Conservation (phyloP, 2,797 vertebrate genomes). For the Acanthiza pusilla region DNA sequence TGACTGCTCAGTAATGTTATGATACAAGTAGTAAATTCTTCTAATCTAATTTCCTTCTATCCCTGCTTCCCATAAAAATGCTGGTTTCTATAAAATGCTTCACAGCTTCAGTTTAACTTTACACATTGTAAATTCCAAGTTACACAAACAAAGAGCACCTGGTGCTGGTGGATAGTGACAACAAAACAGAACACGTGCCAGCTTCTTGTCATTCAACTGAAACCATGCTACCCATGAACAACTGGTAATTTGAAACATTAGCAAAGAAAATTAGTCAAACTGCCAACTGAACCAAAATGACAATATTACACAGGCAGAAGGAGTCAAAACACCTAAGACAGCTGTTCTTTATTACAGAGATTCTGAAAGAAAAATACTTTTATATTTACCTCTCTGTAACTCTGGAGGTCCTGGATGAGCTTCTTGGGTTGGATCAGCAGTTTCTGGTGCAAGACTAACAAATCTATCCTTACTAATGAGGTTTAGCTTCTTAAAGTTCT, state of each 20-base stretch:
- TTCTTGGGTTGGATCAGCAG: constrained; percentile 77
- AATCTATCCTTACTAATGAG: constrained; percentile 91
- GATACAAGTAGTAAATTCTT: not conserved
- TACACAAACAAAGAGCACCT: not conserved
- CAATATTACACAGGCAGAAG: not conserved
- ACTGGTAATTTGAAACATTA: not conserved
- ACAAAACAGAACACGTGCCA: not conserved
- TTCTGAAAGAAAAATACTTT: not conserved
- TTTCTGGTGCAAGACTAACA: constrained; percentile 81
- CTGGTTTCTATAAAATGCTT: not conserved
- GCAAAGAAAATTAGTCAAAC: not conserved
- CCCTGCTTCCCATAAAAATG: not conserved
- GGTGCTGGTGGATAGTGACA: not conserved
- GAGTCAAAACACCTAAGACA: not conserved
- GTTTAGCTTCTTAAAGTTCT: constrained; percentile 91
- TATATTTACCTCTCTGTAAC: constrained; percentile 71
- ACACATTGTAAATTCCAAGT: not conserved
- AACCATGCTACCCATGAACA: not conserved
- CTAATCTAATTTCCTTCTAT: not conserved
- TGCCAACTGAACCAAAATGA: not conserved
- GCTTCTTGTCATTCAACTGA: not conserved
- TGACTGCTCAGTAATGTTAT: not conserved
- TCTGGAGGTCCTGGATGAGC: constrained; percentile 69
- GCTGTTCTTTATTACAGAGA: not conserved
- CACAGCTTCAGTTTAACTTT: not conserved